Percentiles rank a stretch among this genome's conserved stretches.
phyloP scores from a whole-genome alignment of 2,797 vertebrate species.

The Neomorphus geoffroyi region DNA sequence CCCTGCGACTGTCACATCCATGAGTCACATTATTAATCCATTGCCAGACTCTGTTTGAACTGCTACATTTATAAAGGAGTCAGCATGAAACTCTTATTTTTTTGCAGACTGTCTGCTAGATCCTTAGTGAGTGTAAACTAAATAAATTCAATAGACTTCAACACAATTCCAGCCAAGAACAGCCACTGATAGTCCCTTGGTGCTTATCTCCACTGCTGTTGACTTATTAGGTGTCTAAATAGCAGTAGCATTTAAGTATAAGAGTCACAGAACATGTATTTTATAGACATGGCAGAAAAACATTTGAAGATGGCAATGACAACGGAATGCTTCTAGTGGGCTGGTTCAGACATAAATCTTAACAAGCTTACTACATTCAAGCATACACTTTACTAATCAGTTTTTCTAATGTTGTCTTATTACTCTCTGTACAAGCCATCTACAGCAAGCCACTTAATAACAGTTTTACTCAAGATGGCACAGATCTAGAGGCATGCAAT shows the following conservation, averaged over 20 bases:
- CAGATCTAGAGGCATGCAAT: neutral
- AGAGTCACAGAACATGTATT: neutral
- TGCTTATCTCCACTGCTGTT: neutral
- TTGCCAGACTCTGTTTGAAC: constrained; percentile 38
- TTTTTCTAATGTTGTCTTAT: neutral
- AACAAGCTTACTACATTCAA: neutral
- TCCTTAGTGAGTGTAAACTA: neutral
- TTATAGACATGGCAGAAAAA: neutral
- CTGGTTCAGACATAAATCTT: neutral
- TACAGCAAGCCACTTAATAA: neutral
- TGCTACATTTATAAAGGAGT: constrained; percentile 7
- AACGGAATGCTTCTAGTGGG: neutral
- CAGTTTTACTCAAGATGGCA: neutral
- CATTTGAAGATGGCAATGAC: neutral
- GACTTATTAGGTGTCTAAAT: constrained; percentile 47
- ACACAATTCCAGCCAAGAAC: neutral
- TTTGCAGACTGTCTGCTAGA: neutral
- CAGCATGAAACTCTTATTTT: neutral
- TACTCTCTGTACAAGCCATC: neutral
- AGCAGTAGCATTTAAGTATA: constrained; percentile 11
- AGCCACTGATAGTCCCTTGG: neutral
- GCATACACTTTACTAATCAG: neutral
- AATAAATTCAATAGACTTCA: neutral
- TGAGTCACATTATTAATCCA: constrained; percentile 56
- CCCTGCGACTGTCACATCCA: constrained; percentile 11